Percentiles rank a stretch among this genome's conserved stretches.
Evolutionary conservation across 1,140 invertebrate genomes (phyloP).

Genomic region (Pissodes strobi): DNA sequence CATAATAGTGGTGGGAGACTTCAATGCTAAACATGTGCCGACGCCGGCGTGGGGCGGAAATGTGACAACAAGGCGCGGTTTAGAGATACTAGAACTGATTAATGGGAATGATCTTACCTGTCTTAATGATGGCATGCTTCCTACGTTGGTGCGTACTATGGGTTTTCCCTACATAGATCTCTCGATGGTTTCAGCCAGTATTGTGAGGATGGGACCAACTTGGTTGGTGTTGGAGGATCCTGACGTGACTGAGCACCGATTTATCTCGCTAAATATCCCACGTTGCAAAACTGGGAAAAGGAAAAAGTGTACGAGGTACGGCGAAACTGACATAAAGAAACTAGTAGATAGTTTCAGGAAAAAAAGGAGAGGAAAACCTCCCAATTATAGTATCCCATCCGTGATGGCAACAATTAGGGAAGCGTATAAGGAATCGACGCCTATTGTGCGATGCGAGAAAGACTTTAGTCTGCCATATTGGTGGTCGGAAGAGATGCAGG

Average conservation of each 20-base stretch:
- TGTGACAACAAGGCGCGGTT: not conserved
- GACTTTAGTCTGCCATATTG: not conserved
- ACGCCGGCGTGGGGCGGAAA: not conserved
- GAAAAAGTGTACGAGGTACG: not conserved
- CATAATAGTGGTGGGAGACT: not conserved
- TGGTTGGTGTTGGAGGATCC: not conserved
- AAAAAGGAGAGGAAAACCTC: not conserved
- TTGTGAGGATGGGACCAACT: not conserved
- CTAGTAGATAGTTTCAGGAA: not conserved
- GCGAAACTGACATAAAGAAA: not conserved
- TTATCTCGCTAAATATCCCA: not conserved
- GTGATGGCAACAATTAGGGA: not conserved
- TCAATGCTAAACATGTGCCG: not conserved
- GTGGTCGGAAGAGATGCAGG: not conserved
- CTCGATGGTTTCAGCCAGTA: not conserved
- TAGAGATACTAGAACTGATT: not conserved
- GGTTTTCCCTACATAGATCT: not conserved
- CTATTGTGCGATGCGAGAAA: not conserved
- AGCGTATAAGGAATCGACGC: not conserved
- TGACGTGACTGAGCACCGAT: not conserved
- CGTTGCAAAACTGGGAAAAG: not conserved
- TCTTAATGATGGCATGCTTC: not conserved
- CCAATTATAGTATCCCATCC: not conserved
- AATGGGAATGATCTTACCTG: not conserved
- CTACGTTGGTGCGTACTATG: not conserved